These are phyloP conservation scores for Valencia hispanica DNA, from an alignment of 2,797 vertebrate genomes.

Conservation along the genomic window DNA sequence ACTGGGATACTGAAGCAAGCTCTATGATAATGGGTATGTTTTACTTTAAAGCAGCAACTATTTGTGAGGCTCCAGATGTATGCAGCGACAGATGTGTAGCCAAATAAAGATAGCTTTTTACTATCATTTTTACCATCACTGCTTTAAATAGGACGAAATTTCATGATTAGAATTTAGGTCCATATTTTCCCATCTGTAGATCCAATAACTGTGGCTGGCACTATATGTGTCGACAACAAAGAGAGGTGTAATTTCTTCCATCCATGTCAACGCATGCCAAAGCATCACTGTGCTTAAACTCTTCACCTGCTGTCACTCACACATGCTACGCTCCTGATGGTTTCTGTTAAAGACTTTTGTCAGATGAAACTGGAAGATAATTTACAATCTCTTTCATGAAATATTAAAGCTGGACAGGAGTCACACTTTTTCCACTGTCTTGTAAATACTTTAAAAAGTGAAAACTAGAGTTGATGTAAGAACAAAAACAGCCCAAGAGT, in stretches of 20 bases:
- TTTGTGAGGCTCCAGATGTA: background rate
- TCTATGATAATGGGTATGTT: background rate
- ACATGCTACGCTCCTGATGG: slow-evolving; percentile 58
- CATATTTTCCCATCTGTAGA: background rate
- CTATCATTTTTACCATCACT: background rate
- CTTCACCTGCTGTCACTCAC: slow-evolving; percentile 42
- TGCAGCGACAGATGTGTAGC: background rate
- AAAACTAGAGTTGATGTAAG: slow-evolving; percentile 44
- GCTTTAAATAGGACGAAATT: background rate
- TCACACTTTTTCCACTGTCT: slow-evolving; percentile 46
- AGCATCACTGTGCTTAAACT: slow-evolving; percentile 6
- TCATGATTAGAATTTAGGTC: background rate
- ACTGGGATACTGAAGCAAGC: background rate
- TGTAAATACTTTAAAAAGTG: slow-evolving; percentile 42
- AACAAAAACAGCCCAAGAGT: slow-evolving; percentile 31
- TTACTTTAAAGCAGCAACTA: background rate
- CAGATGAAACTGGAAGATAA: slow-evolving; percentile 49
- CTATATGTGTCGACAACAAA: background rate
- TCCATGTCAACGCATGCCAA: slow-evolving; percentile 11
- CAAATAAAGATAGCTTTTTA: background rate
- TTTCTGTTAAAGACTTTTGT: slow-evolving; percentile 52
- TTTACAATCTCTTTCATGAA: slow-evolving; percentile 59
- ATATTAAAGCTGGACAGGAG: slow-evolving; percentile 52
- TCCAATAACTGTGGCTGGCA: background rate
- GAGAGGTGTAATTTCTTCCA: slow-evolving; percentile 8